Evolutionary conservation across 2,113 vertebrate species (phyloP).

Genomic region (Columbina picui): DNA sequence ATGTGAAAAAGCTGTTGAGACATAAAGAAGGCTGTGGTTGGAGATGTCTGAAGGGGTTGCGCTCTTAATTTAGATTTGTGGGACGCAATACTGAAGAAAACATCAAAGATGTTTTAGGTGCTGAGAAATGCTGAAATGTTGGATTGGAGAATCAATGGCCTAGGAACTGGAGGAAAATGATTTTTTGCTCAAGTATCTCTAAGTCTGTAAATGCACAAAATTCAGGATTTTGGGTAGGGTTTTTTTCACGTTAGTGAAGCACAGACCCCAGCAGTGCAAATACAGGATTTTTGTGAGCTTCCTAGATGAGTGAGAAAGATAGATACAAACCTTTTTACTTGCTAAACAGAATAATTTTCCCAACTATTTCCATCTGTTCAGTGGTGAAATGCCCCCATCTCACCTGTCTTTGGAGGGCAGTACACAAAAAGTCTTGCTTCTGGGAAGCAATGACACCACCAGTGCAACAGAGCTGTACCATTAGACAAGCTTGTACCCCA

Average conservation of each 20-base stretch:
- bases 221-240: fast-evolving
- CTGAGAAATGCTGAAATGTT: not conserved
- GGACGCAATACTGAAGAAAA: not conserved
- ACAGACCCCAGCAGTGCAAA: not conserved
- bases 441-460: not conserved
- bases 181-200: not conserved
- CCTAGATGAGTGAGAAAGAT: not conserved
- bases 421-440: not conserved
- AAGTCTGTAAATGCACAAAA: not conserved
- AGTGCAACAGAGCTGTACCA: not conserved
- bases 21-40: not conserved
- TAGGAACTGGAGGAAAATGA: not conserved
- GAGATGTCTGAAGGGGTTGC: not conserved
- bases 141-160: not conserved
- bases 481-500: not conserved
- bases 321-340: not conserved
- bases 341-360: not conserved
- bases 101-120: not conserved
- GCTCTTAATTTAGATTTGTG: not conserved
- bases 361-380: not conserved
- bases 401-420: not conserved
- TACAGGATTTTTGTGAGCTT: not conserved
- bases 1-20: not conserved
- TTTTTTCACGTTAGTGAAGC: not conserved
- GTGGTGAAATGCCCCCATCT: not conserved